These are phyloP conservation scores for Calcarius lapponicus DNA, from an alignment of 2,797 vertebrate species.

Conservation along the genomic window DNA sequence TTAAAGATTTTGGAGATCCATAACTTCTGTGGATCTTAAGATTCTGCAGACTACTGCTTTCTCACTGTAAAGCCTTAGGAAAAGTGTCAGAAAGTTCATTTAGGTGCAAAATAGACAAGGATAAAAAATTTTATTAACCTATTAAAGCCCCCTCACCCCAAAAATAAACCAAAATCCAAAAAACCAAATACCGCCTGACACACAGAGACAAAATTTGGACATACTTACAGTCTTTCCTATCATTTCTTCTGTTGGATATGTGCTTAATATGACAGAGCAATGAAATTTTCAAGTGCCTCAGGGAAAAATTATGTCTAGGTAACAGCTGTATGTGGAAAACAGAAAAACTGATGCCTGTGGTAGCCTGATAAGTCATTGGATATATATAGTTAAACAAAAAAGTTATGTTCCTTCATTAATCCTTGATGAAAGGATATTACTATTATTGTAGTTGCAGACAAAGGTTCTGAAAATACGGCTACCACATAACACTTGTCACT, in stretches of 20 bases:
- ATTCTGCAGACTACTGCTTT: not conserved
- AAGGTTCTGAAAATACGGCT: not conserved
- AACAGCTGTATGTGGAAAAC: not conserved
- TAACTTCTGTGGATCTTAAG: not conserved
- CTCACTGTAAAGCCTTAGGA: not conserved
- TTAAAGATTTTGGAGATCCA: not conserved
- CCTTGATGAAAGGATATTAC: not conserved
- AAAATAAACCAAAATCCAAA: not conserved
- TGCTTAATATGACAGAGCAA: not conserved
- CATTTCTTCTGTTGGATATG: not conserved
- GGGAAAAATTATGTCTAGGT: not conserved
- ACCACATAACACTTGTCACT: not conserved
- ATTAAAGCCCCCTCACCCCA: fast-evolving
- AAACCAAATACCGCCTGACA: fast-evolving
- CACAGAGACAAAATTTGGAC: not conserved
- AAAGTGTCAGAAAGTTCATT: not conserved
- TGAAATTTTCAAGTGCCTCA: not conserved
- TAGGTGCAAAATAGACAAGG: not conserved
- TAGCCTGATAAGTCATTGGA: not conserved
- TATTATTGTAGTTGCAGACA: not conserved
- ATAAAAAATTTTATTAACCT: not conserved
- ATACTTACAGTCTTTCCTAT: not conserved
- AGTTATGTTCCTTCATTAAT: not conserved
- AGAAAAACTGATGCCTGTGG: not conserved
- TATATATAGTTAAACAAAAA: not conserved